Conservation (phyloP, 1,140 invertebrate species). For the Drosophila biarmipes region DNA sequence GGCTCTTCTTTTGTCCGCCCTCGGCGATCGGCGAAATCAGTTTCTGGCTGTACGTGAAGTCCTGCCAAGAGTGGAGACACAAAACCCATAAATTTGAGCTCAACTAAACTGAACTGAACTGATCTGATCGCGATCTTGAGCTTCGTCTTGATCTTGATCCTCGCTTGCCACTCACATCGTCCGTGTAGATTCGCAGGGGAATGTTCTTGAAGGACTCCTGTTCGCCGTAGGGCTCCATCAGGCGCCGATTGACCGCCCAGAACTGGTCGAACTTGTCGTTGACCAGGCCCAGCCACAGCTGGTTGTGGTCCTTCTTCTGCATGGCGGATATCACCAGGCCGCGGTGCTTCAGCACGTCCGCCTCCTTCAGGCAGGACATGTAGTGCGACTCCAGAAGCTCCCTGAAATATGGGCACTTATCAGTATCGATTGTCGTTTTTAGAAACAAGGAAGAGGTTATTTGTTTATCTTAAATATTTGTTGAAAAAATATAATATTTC, state of each 20-base stretch:
- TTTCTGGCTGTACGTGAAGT: conserved; percentile 90
- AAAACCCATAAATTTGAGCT: conserved; percentile 20
- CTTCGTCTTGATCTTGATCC: background rate
- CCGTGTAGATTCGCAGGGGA: conserved; percentile 95
- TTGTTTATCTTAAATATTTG: too few relatives aligned
- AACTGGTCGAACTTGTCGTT: conserved; percentile 99
- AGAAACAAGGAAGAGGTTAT: too few relatives aligned
- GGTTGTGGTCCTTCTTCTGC: conserved; percentile 99
- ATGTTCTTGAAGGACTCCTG: conserved; percentile 95
- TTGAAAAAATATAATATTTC: too few relatives aligned
- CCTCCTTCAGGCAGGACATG: conserved; percentile 98
- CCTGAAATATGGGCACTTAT: conserved; percentile 86
- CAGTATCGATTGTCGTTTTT: too few relatives aligned
- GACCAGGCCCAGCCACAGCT: conserved; percentile 96
- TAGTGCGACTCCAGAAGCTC: conserved; percentile 97
- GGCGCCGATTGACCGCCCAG: conserved; percentile 97
- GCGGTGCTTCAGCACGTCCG: conserved; percentile 97
- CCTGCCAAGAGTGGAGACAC: conserved; percentile 68
- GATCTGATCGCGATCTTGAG: too few relatives aligned
- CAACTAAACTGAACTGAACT: conserved; percentile 1
- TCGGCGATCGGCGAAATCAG: conserved; percentile 90
- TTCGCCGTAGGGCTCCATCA: conserved; percentile 94
- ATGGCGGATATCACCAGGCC: conserved; percentile 96
- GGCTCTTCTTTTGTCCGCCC: conserved; percentile 90
- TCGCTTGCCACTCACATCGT: conserved; percentile 76